Base-by-base conservation (phyloP, 1,140 invertebrate species). In the Zophobas atratus region DNA sequence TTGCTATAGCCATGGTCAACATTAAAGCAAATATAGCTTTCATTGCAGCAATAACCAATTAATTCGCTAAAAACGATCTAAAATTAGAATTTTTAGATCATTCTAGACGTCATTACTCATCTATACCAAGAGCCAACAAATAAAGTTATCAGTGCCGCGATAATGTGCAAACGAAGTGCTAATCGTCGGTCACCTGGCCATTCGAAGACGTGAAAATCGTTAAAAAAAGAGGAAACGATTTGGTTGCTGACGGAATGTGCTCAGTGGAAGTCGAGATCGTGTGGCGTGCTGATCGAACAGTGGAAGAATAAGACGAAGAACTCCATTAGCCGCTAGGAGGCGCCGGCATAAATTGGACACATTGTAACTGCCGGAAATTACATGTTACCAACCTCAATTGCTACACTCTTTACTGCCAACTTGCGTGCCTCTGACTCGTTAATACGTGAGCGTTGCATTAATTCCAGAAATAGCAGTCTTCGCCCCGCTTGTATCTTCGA, bases 311-410 rank as follows among this genome's bases (percentile, higher is more conserved):
- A 46, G 49, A 20, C 49, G 49, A 51, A 51, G 49, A 51, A 51
- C 49, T 51, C 49, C 49, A 51, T 51, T 51, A 51, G 49, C 49
- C 49, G 49, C 49, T 70, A 46, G 36, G 38, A 70, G 63, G 63
- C 63, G 63, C 63, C 63, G 63, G 20, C 36, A 70, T 70, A 70
- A 70, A 70, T 70, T 70, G 63, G 43, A 70, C 63, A 70, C 63
- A 46, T 70, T 38, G 63, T 70, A 70, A 70, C 34, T 70, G 63
- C 63, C 63, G 63, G 63, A 70, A 70, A 70, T 70, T 70, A 70
- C 63, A 70, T 70, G 63, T 70, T 70, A 70, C 63, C 36, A 46
- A 70, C 63, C 20, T 46, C 63, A 70, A 39, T 70, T 70, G 63
- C 63, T 63, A 63, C 49, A 63, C 63, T 32, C 63, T 46, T 46